Evolutionary conservation across 1,140 invertebrate species (phyloP).

Genomic region (Drosophila bifasciata): DNA sequence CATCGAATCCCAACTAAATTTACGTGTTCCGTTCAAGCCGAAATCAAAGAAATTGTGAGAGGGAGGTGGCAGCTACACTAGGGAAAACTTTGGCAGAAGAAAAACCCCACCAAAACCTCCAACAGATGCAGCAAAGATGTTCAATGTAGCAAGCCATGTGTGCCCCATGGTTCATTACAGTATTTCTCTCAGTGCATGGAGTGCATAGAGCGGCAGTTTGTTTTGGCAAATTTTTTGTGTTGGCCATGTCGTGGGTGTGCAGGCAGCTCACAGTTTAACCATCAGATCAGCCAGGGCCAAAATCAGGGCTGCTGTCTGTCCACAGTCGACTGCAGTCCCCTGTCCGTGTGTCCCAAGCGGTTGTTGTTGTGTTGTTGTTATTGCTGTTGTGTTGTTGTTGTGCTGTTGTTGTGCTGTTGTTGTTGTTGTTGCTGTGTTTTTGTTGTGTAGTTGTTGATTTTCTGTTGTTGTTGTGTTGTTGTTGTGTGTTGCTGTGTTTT

Average conservation of each 20-base stretch:
- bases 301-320: constrained; percentile 21
- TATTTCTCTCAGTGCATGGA: not conserved
- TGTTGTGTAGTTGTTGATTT: no score
- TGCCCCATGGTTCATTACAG: no score
- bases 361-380: constrained; percentile 10
- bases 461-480: no score
- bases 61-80: not conserved
- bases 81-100: no score
- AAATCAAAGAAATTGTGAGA: constrained; percentile 29
- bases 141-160: no score
- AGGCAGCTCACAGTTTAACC: constrained; percentile 19
- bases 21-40: constrained; percentile 31
- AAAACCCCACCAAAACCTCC: no score
- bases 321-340: no score
- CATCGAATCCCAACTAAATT: constrained; percentile 51
- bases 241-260: constrained; percentile 32
- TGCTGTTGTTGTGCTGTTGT: no score
- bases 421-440: no score
- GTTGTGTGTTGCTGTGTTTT: no score
- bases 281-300: constrained; percentile 20
- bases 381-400: constrained; percentile 37
- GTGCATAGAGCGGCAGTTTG: constrained; percentile 35
- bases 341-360: constrained; percentile 11
- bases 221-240: constrained; percentile 54
- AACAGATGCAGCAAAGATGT: no score